Evolutionary conservation across 2,113 vertebrate species (phyloP), one percentile per base, ranked within the genome.

Genomic region (Xiphorhynchus elegans): DNA sequence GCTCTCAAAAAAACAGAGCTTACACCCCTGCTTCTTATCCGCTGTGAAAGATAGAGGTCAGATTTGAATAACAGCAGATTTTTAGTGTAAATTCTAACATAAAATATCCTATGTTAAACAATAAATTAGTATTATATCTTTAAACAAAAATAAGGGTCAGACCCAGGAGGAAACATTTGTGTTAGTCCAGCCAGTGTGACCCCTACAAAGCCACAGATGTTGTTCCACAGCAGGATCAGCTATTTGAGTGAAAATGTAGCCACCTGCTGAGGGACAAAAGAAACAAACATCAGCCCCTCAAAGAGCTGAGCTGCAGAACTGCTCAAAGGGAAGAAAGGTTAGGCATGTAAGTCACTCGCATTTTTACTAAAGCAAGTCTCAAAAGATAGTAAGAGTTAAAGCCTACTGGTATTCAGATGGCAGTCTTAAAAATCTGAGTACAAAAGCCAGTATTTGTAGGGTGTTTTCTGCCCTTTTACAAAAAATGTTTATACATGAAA

Each of bases 221-320:
- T 95, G 76, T 88, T 93, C 84, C 92, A 85, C 86, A 94, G 95
- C 93, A 95, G 93, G 86, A 90, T 82, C 44, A 13, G 80, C 86
- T 93, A 56, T 96, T 91, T 87, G 82, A 83, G 67, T 75, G 90
- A 75, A 94, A 93, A 95, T 69, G 58, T 75, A 96, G 73, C 83
- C 64, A 92, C 95, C 95, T 93, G 92, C 92, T 95, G 89, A 93
- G 95, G 90, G 69, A 93, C 83, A 84, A 93, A 94, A 89, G 64
- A 95, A 95, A 93, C 69, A 94, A 96, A 97, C 89, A 95, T 31
- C 70, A 89, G 52, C 56, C 78, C 58, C 40, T 92, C 66, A 53
- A 93, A 81, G 26, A 84, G 76, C 46, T 80, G 75, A 88, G 68
- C 78, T 87, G 68, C 60, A 68, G 46, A 92, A 81, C 44, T 56